Evolutionary conservation across 2,113 vertebrate species (phyloP).

Genomic region (Lonchura striata): DNA sequence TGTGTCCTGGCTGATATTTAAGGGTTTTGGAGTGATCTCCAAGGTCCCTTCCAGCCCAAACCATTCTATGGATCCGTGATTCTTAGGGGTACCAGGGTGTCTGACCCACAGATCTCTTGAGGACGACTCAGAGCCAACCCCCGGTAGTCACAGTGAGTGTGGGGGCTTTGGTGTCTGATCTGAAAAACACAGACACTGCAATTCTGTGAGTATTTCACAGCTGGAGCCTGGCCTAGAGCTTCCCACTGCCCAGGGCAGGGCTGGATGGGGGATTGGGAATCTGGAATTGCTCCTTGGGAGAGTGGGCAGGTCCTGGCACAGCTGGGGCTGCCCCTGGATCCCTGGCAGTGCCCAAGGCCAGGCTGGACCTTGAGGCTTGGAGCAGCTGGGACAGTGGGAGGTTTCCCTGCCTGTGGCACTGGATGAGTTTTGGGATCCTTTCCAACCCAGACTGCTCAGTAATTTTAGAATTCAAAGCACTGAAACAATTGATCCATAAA

Average conservation of each 20-base stretch:
- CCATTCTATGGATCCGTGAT: not conserved
- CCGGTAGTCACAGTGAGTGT: rapidly evolving
- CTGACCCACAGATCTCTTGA: rapidly evolving
- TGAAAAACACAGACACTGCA: not conserved
- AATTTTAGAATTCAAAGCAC: not conserved
- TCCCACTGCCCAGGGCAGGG: not conserved
- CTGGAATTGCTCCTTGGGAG: not conserved
- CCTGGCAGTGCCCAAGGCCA: not conserved
- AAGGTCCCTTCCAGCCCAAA: not conserved
- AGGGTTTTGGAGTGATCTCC: not conserved
- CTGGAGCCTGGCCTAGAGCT: not conserved
- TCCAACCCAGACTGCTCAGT: not conserved
- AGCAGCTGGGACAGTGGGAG: not conserved
- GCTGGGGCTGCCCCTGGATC: not conserved
- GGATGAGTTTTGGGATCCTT: not conserved
- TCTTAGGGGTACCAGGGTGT: not conserved
- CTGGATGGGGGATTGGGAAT: rapidly evolving
- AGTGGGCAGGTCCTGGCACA: not conserved
- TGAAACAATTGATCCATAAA: not conserved
- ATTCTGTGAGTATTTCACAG: not conserved
- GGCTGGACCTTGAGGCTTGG: too few relatives aligned
- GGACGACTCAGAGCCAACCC: not conserved
- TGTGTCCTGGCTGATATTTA: not conserved
- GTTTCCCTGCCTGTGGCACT: not conserved
- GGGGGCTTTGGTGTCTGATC: rapidly evolving